Evolutionary conservation across 1,140 invertebrate species (phyloP), one percentile per base, ranked within the genome.

Genomic region (Aphelenchoides fujianensis): DNA sequence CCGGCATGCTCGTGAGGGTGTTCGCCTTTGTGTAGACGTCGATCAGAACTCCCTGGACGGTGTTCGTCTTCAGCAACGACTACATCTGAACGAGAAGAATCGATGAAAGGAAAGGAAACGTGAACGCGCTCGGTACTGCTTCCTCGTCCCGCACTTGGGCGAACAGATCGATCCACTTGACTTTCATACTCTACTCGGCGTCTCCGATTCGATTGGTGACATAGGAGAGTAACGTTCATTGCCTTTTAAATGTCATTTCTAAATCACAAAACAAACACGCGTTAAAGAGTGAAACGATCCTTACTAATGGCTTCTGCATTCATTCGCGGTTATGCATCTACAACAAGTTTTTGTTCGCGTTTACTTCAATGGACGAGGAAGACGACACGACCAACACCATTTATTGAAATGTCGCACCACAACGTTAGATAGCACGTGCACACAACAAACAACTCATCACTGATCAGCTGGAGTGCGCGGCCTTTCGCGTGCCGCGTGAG

Each of bases 331-430:
- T 70, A 32, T 82, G n/a, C 53, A 84, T 85, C 61, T 82, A 79
- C 28, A 70, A 66, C 28, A 84, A 64, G n/a, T 81, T 79, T 75
- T 86, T 86, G 54, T 89, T 88, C 0, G 91, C 88, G 84, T 94
- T 90, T 48, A 91, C 89, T 16, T 91, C 88, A 0, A 89, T 86
- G 75, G 90, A 89, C 72, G 98, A 89, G 86, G 84, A 94, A 97
- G 36, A 94, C 84, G 86, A n/a, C n/a, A n/a, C n/a, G n/a, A n/a
- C n/a, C n/a, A n/a, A n/a, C n/a, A n/a, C n/a, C n/a, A n/a, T n/a
- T n/a, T n/a, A n/a, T n/a, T 97, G 95, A 9, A 97, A 85, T 7
- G 88, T 85, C 71, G 89, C 89, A 77, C 93, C 91, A 31, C 88
- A 90, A 2, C 93, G 92, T 85, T 88, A 62, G 59, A 82, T 78